Conservation (phyloP, 2,797 vertebrate species). For the Lepilemur ruficaudatus region DNA sequence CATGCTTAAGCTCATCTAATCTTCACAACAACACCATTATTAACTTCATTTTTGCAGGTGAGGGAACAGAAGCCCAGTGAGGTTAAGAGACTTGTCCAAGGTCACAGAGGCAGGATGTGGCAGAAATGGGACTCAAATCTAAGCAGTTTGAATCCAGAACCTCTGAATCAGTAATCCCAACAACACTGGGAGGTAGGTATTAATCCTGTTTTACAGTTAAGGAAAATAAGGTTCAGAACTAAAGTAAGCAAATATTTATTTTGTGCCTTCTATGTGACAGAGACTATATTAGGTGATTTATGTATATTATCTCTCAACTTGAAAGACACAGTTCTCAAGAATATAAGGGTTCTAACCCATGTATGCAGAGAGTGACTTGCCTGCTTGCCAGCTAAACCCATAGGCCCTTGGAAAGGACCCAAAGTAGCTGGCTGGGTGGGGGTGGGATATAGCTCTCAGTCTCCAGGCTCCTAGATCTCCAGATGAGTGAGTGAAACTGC, state of each 20-base stretch:
- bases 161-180: slow-evolving; percentile 32
- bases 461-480: slow-evolving; percentile 3
- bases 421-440: background rate
- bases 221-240: background rate
- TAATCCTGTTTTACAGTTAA: slow-evolving; percentile 32
- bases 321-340: slow-evolving; percentile 12
- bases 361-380: background rate
- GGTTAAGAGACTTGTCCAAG: background rate
- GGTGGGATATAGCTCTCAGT: background rate
- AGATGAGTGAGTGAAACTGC: slow-evolving; percentile 29
- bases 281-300: slow-evolving; percentile 1
- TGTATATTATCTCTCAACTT: background rate
- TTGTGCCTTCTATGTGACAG: background rate
- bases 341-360: slow-evolving; percentile 5
- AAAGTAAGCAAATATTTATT: slow-evolving; percentile 30
- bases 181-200: background rate
- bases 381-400: background rate
- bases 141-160: slow-evolving; percentile 2
- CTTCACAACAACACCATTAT: background rate
- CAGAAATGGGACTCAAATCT: slow-evolving; percentile 1
- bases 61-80: slow-evolving; percentile 12
- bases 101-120: background rate
- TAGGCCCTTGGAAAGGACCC: background rate
- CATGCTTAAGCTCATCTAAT: background rate
- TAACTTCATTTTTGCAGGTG: slow-evolving; percentile 14